Evolutionary conservation across 2,888 invertebrate species (phyloP), one percentile per base, ranked within the genome.

Genomic region (Melangyna quadrimaculata): DNA sequence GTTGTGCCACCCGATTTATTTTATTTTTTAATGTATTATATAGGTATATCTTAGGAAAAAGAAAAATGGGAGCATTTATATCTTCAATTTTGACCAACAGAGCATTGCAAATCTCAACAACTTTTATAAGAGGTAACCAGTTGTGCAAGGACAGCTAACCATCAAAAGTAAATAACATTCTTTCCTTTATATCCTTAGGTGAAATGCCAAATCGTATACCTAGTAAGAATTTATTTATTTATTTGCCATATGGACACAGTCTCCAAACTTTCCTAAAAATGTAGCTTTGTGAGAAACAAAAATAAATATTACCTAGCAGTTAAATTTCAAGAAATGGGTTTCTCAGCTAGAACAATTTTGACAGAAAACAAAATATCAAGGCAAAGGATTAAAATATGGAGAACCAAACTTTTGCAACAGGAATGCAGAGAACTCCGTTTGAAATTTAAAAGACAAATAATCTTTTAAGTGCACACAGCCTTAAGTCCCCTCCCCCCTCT

Each of bases 401-500:
- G 40, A 61, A 24, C 5, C 0, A 61, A 61, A 61, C 40, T 65
- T 19, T 19, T 19, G n/a, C 40, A 24, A 59, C 10, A 40, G 3
- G 40, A 61, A 61, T 57, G 32, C 24, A 32, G 17, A 10, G 6
- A 55, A 55, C 6, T n/a, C n/a, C n/a, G 40, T 40, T 37, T 37
- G n/a, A 24, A 61, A 61, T 24, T 61, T 61, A 9, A 40, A 61
- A 37, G 37, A 59, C 37, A 37, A 59, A 59, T 37, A 59, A 37
- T n/a, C 59, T 78, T 55, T 51, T 43, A 51, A 78, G 67, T 72
- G 59, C 67, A 61, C 27, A 27, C 59, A 78, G 40, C 7, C 10
- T 22, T 19, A 65, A 65, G 19, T 35, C 69, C 19, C 9, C 37
- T 63, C 53, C 17, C 57, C 65, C 69, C 19, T 6, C 37, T 63